These are phyloP conservation scores for Erythrolamprus reginae DNA, from an alignment of 2,113 vertebrate genomes.

Conservation along the genomic window DNA sequence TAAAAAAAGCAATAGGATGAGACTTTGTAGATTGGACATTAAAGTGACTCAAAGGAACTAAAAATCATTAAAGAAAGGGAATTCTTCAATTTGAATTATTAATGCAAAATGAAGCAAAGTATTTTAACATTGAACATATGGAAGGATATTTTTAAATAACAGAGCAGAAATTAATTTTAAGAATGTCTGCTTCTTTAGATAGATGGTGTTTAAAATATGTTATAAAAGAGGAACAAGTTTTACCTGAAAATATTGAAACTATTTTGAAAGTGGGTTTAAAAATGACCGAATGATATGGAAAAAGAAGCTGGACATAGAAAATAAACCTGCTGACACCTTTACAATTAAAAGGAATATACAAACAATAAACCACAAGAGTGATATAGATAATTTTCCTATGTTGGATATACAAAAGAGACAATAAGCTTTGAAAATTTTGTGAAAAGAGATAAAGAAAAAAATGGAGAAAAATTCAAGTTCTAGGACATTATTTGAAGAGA, in stretches of 20 bases:
- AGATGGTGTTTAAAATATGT: neutral
- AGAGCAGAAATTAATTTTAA: neutral
- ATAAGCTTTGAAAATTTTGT: neutral
- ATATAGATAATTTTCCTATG: neutral
- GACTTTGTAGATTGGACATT: neutral
- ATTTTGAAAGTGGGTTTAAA: neutral
- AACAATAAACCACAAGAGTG: neutral
- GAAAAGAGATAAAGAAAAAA: neutral
- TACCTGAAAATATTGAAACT: neutral
- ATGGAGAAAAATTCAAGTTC: neutral
- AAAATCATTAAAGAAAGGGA: neutral
- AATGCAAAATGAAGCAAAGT: neutral
- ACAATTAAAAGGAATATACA: neutral
- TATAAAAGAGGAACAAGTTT: neutral
- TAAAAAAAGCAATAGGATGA: neutral
- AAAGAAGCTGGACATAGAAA: neutral
- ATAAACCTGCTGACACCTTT: neutral
- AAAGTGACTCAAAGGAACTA: neutral
- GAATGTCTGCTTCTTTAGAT: neutral
- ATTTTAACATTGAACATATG: neutral
- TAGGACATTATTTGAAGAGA: neutral
- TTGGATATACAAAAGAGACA: neutral
- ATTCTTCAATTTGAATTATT: neutral
- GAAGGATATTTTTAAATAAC: neutral
- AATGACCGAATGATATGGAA: neutral